Conservation (phyloP, 2,888 invertebrate species). For the Trachelus troglodyta region DNA sequence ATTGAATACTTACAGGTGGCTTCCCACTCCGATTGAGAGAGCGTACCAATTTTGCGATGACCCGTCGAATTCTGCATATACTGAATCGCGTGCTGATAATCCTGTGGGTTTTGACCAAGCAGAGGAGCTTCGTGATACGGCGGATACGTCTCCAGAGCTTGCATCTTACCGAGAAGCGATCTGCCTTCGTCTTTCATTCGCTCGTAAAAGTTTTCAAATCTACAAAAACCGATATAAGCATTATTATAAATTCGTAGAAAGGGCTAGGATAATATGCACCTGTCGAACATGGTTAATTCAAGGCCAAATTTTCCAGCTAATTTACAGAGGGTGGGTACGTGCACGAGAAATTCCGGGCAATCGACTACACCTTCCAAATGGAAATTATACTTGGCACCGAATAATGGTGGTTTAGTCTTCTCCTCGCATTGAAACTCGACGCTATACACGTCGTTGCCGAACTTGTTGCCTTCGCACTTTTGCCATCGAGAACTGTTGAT, state of each 20-base stretch:
- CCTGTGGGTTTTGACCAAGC: constrained; percentile 71
- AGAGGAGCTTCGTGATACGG: constrained; percentile 69
- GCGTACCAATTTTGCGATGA: constrained; percentile 76
- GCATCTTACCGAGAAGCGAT: constrained; percentile 79
- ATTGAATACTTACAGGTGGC: constrained; percentile 82
- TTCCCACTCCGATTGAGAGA: constrained; percentile 93
- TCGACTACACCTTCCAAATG: constrained; percentile 96
- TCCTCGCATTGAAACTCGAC: constrained; percentile 78
- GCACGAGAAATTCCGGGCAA: constrained; percentile 98
- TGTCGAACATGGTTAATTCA: constrained; percentile 75
- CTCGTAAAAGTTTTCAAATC: constrained; percentile 84
- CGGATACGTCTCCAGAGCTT: constrained; percentile 86
- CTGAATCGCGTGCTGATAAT: constrained; percentile 80
- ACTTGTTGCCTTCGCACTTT: constrained; percentile 71
- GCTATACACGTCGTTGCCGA: constrained; percentile 84
- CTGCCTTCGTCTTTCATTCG: constrained; percentile 72
- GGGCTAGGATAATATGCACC: constrained; percentile 46
- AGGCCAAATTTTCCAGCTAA: constrained; percentile 79
- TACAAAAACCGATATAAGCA: constrained; percentile 23
- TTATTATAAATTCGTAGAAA: constrained; percentile 3
- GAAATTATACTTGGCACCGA: constrained; percentile 97
- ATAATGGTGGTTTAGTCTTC: constrained; percentile 79
- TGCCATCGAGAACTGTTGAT: constrained; percentile 69
- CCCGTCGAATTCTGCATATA: constrained; percentile 66
- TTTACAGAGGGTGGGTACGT: constrained; percentile 87